Evolutionary conservation across 2,797 vertebrate genomes (phyloP).

Genomic region (Oryzias dopingdopingensis): DNA sequence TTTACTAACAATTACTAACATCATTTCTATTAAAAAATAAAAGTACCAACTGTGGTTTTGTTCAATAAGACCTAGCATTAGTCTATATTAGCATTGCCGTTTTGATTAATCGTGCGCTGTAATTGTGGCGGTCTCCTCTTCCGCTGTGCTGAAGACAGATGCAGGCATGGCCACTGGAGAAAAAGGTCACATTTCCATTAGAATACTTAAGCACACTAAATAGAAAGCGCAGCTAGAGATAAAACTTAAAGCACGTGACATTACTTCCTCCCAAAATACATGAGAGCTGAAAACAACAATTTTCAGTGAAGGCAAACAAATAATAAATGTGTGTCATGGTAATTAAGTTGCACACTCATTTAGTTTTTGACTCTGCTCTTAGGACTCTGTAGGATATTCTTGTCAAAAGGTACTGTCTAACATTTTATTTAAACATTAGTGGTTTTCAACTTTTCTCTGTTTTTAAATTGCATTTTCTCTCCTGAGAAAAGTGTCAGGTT

Average conservation of each 20-base stretch:
- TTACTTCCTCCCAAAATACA: too few relatives aligned
- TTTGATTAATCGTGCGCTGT: slow-evolving; percentile 11
- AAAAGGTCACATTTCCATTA: slow-evolving; percentile 51
- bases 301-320: too few relatives aligned
- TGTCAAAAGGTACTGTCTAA: too few relatives aligned
- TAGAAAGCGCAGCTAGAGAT: slow-evolving; percentile 37
- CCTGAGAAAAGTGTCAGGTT: too few relatives aligned
- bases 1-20: neutral
- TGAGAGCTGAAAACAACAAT: too few relatives aligned
- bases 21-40: slow-evolving; percentile 9
- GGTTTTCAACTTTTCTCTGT: too few relatives aligned
- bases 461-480: too few relatives aligned
- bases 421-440: too few relatives aligned
- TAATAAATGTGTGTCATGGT: too few relatives aligned
- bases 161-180: slow-evolving; percentile 1
- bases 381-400: too few relatives aligned
- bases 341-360: too few relatives aligned
- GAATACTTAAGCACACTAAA: slow-evolving; percentile 6
- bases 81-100: slow-evolving; percentile 12
- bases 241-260: neutral
- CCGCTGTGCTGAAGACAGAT: slow-evolving; percentile 2
- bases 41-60: slow-evolving; percentile 3
- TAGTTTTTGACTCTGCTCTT: too few relatives aligned
- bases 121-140: slow-evolving; percentile 4
- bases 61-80: neutral